Evolutionary conservation across 1,140 invertebrate species (phyloP), one percentile per base, ranked within the genome.

Genomic region (Pachyrhynchus sulphureomaculatus): DNA sequence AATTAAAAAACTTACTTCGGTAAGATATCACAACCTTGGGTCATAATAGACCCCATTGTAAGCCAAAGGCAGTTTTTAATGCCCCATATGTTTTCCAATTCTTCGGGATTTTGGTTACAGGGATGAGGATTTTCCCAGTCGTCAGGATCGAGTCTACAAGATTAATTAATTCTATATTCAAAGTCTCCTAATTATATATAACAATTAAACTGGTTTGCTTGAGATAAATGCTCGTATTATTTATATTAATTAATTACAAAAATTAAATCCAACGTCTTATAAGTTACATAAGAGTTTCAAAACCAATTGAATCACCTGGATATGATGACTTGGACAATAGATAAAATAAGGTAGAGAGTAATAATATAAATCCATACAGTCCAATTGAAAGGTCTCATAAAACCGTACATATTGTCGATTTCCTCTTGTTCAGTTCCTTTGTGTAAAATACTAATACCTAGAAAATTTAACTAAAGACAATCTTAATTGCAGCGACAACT

Each of bases 311-410:
- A n/a, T 42, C 60, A 68, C 65, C 69, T 65, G 36, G 67, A 53
- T 17, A 66, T 62, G 15, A 66, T 37, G 18, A 62, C 48, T 8
- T 66, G 48, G 15, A 62, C 29, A 5, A 69, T 34, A 0, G 93
- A 94, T 29, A 97, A 87, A 23, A 86, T 86, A 32, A 96, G 78
- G 77, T 92, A 95, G 9, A 93, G 89, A 0, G 89, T 89, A 0
- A 86, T 87, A 82, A 93, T 93, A 74, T 92, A 95, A 64, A 96
- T 86, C 95, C 95, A 98, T 4, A 97, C 94, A 69, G 93, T 88
- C 6, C 88, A 78, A 0, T 91, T 92, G 59, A 97, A 87, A 0
- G 95, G 95, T 3, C 86, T 87, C 42, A 95, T 76, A 72, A 97
- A 96, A 0, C 90, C 91, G 78, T 96, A 94, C 3, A 95, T 78